Percentiles rank a stretch among this genome's conserved stretches.
These are phyloP conservation scores for Cosmorhoe ocellata DNA, from an alignment of 2,888 invertebrate genomes.

Conservation along the genomic window DNA sequence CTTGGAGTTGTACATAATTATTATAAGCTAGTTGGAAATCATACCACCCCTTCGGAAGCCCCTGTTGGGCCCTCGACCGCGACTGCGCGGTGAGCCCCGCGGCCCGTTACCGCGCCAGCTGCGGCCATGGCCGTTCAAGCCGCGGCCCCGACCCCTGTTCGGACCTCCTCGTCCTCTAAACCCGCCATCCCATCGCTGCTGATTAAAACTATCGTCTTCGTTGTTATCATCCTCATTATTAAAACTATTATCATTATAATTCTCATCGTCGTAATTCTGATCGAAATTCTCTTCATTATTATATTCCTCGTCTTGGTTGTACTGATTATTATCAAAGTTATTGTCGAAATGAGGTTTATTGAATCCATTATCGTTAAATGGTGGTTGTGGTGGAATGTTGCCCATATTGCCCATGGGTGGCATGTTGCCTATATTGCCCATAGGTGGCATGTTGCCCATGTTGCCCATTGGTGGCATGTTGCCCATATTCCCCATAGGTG, in stretches of 20 bases:
- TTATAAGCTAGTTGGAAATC: conserved; percentile 66
- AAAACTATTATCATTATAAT: conserved; percentile 45
- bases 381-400: conserved; percentile 51
- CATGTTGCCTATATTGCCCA: conserved; percentile 39
- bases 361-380: conserved; percentile 67
- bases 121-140: conserved; percentile 68
- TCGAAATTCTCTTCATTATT: conserved; percentile 56
- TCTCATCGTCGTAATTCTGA: conserved; percentile 56
- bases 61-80: conserved; percentile 60
- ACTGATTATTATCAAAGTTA: conserved; percentile 61
- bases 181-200: conserved; percentile 66
- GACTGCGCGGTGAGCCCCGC: conserved; percentile 58
- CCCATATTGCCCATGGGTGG: conserved; percentile 41
- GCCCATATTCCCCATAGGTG: conserved; percentile 41
- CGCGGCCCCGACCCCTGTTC: conserved; percentile 66
- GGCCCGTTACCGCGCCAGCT: conserved; percentile 55
- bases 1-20: conserved; percentile 43
- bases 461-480: conserved; percentile 37
- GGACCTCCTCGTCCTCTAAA: conserved; percentile 55
- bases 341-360: conserved; percentile 64
- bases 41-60: conserved; percentile 71
- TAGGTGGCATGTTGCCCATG: conserved; percentile 41
- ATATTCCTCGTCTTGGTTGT: conserved; percentile 60
- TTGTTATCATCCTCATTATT: conserved; percentile 55
- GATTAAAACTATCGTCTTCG: conserved; percentile 50